A percentile compares a stretch with the other conserved stretches of the same genome.
These are phyloP conservation scores for Pseudopipra pipra DNA, from an alignment of 2,113 vertebrate species.

Conservation along the genomic window DNA sequence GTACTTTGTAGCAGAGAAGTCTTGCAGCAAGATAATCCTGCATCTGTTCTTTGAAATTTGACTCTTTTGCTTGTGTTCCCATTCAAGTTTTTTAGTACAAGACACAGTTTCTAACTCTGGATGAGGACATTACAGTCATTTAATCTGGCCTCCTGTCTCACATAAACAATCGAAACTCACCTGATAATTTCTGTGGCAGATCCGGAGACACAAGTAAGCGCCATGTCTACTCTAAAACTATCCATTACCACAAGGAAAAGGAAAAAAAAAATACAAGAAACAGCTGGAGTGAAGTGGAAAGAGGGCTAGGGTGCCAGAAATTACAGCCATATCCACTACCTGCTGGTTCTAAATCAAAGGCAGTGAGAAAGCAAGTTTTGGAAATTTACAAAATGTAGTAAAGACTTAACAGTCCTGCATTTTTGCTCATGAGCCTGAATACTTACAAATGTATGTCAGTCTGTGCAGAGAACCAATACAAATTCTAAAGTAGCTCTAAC, in stretches of 20 bases:
- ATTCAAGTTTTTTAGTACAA: background rate
- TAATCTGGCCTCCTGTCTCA: background rate
- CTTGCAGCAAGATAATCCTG: background rate
- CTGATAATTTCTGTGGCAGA: background rate
- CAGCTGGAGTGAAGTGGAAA: background rate
- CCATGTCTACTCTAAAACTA: background rate
- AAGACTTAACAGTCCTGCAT: background rate
- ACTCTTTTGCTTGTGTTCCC: background rate
- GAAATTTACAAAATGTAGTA: background rate
- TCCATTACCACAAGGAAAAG: background rate
- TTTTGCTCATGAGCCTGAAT: background rate
- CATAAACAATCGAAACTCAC: background rate
- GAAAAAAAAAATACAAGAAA: background rate
- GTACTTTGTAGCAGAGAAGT: background rate
- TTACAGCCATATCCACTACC: background rate
- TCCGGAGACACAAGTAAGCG: background rate
- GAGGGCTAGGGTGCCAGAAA: background rate
- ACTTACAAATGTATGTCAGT: background rate
- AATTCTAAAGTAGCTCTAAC: background rate
- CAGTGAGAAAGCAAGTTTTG: background rate
- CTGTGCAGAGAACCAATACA: background rate
- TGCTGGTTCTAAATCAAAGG: background rate
- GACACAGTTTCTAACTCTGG: background rate
- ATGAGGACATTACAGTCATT: background rate
- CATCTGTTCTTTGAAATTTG: background rate